Percentiles rank a stretch among this genome's conserved stretches.
Evolutionary conservation across 1,140 invertebrate genomes (phyloP).

Genomic region (Hormaphis cornu): DNA sequence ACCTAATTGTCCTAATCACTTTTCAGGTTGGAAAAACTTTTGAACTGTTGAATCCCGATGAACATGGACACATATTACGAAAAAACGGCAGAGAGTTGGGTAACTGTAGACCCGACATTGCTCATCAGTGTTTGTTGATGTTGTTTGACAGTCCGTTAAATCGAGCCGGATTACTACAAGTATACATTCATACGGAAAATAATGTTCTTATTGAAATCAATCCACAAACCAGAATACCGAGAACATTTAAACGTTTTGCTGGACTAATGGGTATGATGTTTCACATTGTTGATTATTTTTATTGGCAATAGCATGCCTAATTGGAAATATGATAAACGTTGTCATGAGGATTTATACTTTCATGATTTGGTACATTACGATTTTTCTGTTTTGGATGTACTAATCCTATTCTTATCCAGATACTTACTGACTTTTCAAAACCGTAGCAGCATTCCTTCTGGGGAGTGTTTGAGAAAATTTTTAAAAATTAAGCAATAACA

Average conservation of each 20-base stretch:
- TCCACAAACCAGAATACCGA: slow-evolving; percentile 94
- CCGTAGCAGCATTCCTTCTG: too few species aligned
- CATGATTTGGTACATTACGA: too few species aligned
- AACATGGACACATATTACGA: slow-evolving; percentile 72
- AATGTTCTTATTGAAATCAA: slow-evolving; percentile 98
- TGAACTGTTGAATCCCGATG: slow-evolving; percentile 89
- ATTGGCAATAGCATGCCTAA: too few species aligned
- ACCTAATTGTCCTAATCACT: background rate
- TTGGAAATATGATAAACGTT: too few species aligned
- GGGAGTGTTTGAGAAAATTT: too few species aligned
- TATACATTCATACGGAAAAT: slow-evolving; percentile 91
- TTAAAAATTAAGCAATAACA: too few species aligned
- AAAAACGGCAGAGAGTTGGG: slow-evolving; percentile 77
- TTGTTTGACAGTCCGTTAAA: slow-evolving; percentile 93
- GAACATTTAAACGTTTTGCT: slow-evolving; percentile 96
- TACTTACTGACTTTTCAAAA: too few species aligned
- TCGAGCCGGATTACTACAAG: slow-evolving; percentile 74
- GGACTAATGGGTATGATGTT: slow-evolving; percentile 80
- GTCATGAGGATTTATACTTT: too few species aligned
- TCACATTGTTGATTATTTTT: slow-evolving; percentile 35
- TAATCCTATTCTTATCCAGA: too few species aligned
- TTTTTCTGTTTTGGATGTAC: too few species aligned
- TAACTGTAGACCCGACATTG: slow-evolving; percentile 83
- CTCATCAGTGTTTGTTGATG: slow-evolving; percentile 92
- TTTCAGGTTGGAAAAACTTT: slow-evolving; percentile 71